Evolutionary conservation across 92 coral and sea anemone species (phyloP).

Genomic region (Micromussa lordhowensis): DNA sequence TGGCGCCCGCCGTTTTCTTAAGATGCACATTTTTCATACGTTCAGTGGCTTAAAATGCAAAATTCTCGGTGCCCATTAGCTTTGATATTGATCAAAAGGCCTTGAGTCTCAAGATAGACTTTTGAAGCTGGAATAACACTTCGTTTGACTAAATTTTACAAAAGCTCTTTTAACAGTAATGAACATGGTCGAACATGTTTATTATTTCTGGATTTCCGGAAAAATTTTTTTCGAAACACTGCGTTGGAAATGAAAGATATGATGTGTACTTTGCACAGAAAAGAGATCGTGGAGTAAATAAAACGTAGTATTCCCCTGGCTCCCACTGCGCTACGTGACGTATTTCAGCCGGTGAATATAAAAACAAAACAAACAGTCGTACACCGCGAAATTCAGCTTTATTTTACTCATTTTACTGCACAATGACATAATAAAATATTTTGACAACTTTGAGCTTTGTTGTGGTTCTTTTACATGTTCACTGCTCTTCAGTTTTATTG

Average conservation of each 20-base stretch:
- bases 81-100: not conserved
- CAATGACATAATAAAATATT: not conserved
- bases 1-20: not conserved
- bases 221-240: not conserved
- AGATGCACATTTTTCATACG: not conserved
- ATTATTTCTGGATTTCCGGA: not conserved
- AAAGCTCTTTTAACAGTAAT: too few relatives aligned
- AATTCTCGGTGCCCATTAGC: not conserved
- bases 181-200: too few relatives aligned
- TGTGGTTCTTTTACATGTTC: not conserved
- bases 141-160: too few relatives aligned
- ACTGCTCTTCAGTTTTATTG: not conserved
- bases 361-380: not conserved
- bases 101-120: not conserved
- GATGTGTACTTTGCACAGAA: not conserved
- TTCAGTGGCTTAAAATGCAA: not conserved
- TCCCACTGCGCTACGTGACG: not conserved
- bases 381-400: not conserved
- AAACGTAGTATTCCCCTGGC: not conserved
- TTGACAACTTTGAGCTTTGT: not conserved
- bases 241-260: not conserved
- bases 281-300: not conserved
- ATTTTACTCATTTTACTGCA: not conserved
- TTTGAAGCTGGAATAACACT: too few relatives aligned
- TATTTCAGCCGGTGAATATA: not conserved